phyloP scores from a whole-genome alignment of 1,140 invertebrate species.

The Phymastichus coffea region DNA sequence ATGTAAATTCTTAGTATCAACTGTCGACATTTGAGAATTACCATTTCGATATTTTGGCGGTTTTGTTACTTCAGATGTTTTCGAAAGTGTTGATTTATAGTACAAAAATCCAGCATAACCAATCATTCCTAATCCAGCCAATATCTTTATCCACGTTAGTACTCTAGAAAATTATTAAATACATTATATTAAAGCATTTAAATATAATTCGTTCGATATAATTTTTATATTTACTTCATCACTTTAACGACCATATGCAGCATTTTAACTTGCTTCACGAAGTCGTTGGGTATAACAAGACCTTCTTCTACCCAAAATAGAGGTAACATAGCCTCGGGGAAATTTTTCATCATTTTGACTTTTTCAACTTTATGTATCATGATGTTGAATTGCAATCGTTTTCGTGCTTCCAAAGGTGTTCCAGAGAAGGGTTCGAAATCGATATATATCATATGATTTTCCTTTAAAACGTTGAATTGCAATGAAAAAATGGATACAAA shows the following conservation, averaged over 20 bases:
- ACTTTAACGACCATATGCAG: slow-evolving; percentile 36
- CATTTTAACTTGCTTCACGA: slow-evolving; percentile 39
- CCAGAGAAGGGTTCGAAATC: slow-evolving; percentile 76
- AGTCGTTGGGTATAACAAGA: slow-evolving; percentile 27
- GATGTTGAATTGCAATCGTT: slow-evolving; percentile 73
- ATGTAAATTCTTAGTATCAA: too few relatives aligned
- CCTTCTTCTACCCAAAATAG: slow-evolving; percentile 78
- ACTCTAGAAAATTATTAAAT: too few relatives aligned
- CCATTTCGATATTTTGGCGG: too few relatives aligned
- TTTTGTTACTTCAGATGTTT: too few relatives aligned
- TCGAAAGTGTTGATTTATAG: too few relatives aligned
- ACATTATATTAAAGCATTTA: too few relatives aligned
- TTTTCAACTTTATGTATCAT: slow-evolving; percentile 65
- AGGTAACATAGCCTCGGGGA: slow-evolving; percentile 65
- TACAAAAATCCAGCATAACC: too few relatives aligned
- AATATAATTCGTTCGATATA: too few relatives aligned
- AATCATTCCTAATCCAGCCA: too few relatives aligned
- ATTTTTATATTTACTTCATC: slow-evolving; percentile 41
- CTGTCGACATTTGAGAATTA: too few relatives aligned
- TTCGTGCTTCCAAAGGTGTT: slow-evolving; percentile 66
- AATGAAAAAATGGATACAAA: too few relatives aligned
- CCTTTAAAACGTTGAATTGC: slow-evolving; percentile 32
- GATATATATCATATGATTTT: slow-evolving; percentile 71
- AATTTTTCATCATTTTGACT: slow-evolving; percentile 64
- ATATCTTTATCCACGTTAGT: too few relatives aligned